Percentiles rank a stretch among this genome's conserved stretches.
phyloP scores from a whole-genome alignment of 2,113 vertebrate species.

The Sterna hirundo region DNA sequence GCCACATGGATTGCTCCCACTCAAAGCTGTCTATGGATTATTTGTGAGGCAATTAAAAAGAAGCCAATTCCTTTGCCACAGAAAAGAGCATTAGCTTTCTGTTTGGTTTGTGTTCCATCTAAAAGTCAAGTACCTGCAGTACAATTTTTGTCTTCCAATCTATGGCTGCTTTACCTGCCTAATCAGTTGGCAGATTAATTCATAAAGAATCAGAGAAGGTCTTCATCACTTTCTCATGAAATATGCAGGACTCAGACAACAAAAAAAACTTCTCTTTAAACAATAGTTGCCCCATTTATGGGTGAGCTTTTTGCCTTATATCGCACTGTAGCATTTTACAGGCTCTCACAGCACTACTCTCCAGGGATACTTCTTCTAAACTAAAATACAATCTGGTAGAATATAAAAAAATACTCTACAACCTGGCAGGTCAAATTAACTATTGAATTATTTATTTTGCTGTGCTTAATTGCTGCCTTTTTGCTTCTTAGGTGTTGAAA shows the following conservation, averaged over 20 bases:
- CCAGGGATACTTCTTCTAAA: slow-evolving; percentile 26
- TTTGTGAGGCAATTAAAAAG: slow-evolving; percentile 57
- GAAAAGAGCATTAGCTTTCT: slow-evolving; percentile 15
- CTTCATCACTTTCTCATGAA: slow-evolving; percentile 25
- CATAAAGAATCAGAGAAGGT: neutral
- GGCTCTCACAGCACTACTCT: slow-evolving; percentile 11
- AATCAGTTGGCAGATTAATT: slow-evolving; percentile 38
- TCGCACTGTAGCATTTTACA: neutral
- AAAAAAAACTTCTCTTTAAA: neutral
- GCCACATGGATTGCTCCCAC: slow-evolving; percentile 1
- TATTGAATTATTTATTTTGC: slow-evolving; percentile 69
- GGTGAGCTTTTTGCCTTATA: neutral
- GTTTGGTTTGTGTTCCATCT: slow-evolving; percentile 22
- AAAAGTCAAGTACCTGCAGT: slow-evolving; percentile 2
- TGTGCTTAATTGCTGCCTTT: slow-evolving; percentile 60
- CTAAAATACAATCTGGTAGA: slow-evolving; percentile 34
- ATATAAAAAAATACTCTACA: slow-evolving; percentile 5
- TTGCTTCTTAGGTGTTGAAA: slow-evolving; percentile 40
- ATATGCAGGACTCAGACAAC: neutral
- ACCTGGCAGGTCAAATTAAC: slow-evolving; percentile 52
- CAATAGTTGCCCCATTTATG: neutral
- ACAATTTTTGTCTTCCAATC: slow-evolving; percentile 13
- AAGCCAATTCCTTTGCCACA: slow-evolving; percentile 13
- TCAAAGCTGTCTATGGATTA: slow-evolving; percentile 40
- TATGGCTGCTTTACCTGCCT: slow-evolving; percentile 32